Evolutionary conservation across 92 coral and sea anemone species (phyloP), one percentile per base, ranked within the genome.

Genomic region (Desmophyllum pertusum): DNA sequence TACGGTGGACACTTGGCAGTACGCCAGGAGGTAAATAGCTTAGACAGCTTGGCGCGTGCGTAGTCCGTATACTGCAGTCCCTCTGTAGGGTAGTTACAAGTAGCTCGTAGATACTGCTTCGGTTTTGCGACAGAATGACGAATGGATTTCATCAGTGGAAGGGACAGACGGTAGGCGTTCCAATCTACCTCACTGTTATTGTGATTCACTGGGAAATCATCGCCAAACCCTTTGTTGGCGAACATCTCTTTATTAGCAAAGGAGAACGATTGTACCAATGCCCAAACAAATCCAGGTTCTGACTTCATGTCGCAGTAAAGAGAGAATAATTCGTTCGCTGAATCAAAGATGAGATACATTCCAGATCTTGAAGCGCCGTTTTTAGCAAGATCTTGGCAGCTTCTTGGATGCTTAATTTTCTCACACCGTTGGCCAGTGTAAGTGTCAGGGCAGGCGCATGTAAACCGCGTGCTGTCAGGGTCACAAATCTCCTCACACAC

Each of bases 401-500:
- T 40, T 53, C 35, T 61, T 18, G 33, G 43, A 21, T 73, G 59
- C 18, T 53, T 21, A 8, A 36, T 43, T 23, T n/a, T 37, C 1
- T 74, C 90, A 39, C 90, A 86, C 38, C 70, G 33, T 57, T 33
- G 67, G 6, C 90, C 90, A 10, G 25, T 38, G 48, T 46, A 36
- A 0, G 52, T 31, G 15, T 41, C 27, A 15, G 78, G 77, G 39
- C 90, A 81, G 45, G 43, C 40, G 66, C 90, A 87, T 65, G 43
- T 51, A 66, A 87, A 87, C 64, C 83, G 55, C 37, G 25, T 30
- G 74, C 70, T 74, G 14, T 77, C 36, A 27, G 85, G 42, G 18
- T 63, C 78, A 52, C 90, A 86, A 45, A 42, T 77, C 41, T 86
- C 90, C 52, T 8, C 45, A 72, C 90, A 86, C 27, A 78, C 77